Base-by-base conservation (phyloP, 2,888 invertebrate genomes). In the Trilocha varians region DNA sequence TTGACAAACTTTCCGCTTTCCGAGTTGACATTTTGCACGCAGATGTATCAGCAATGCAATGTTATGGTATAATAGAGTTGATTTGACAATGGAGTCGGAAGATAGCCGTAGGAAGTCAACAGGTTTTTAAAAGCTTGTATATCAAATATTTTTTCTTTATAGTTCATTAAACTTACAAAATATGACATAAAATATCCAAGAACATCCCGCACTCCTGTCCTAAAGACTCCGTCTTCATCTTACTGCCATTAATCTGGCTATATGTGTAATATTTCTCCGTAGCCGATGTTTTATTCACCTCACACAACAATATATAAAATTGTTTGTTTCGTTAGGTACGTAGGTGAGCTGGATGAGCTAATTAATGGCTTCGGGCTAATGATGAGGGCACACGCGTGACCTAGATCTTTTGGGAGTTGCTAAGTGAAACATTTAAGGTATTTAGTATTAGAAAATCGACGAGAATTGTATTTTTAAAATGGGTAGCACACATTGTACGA, bases 181-280 rank as follows among this genome's bases (percentile, higher is more conserved):
- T 16, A 17, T n/a, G n/a, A 36, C 36, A 16, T 36, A 34, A 44
- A 42, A 39, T 44, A 41, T 43, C 37, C 38, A 40, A 35, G 41
- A 1, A 42, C 41, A 47, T 49, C 70, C 63, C 66, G 53, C 16
- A 25, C 49, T 13, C 61, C 55, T 57, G 11, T 6, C 2, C 5
- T 37, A 35, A 42, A 18, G 57, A 51, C 59, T 57, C 51, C 47
- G 59, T 63, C 65, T 61, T 65, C 65, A 66, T 66, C 65, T 71
- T 54, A 55, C 44, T 59, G 48, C 67, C 75, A 76, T 77, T 76
- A 72, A 77, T 77, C 76, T 74, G 55, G 70, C 64, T 70, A 62
- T 71, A 61, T 65, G 70, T 66, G 68, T 68, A 62, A 76, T 75
- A 75, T 72, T 69, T 77, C 70, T 65, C 58, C 44, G 58, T 63